Base-by-base conservation (phyloP, 2,797 vertebrate genomes). In the Gymnothorax javanicus region DNA sequence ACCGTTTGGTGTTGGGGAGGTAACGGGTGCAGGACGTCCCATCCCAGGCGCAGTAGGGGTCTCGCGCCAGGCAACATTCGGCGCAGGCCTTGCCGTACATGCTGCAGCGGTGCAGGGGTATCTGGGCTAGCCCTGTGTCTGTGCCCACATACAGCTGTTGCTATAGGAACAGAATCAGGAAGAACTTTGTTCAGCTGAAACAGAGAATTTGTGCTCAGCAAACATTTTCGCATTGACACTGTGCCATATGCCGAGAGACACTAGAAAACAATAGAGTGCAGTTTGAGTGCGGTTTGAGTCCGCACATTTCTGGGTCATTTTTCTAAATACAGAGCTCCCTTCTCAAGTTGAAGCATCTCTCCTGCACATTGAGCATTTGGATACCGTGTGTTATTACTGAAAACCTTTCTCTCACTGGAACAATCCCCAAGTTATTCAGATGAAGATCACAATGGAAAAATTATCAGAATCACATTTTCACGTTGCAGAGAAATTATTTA, bases 41-140 rank as follows among this genome's bases (percentile, higher is more conserved):
- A 0, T 99, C 97, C 98, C 98, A 99, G 89, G 98, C 98, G 0
- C 98, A 99, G 90, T 99, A 98, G 0, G 98, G 98, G 90, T 99
- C 98, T 50, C 98, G 94, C 33, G 98, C 98, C 90, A 99, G 94
- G 93, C 98, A 99, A 94, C 98, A 99, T 90, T 99, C 98, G 0
- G 97, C 97, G 0, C 98, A 99, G 86, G 96, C 98, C 88, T 97
- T 98, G 86, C 98, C 98, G 0, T 98, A 98, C 91, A 97, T 95
- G 0, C 96, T 84, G 23, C 98, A 99, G 92, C 97, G 98, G 89
- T 98, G 97, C 84, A 99, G 93, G 7, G 97, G 95, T 86, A 99
- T 95, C 95, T 99, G 98, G 59, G 96, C 96, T 60, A 99, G 92
- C 0, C 96, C 97, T 0, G 94, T 95, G 88, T 95, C 93, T 0